Percentiles rank a stretch among this genome's conserved stretches.
Evolutionary conservation across 1,140 invertebrate genomes (phyloP).

Genomic region (Trichogramma pretiosum): DNA sequence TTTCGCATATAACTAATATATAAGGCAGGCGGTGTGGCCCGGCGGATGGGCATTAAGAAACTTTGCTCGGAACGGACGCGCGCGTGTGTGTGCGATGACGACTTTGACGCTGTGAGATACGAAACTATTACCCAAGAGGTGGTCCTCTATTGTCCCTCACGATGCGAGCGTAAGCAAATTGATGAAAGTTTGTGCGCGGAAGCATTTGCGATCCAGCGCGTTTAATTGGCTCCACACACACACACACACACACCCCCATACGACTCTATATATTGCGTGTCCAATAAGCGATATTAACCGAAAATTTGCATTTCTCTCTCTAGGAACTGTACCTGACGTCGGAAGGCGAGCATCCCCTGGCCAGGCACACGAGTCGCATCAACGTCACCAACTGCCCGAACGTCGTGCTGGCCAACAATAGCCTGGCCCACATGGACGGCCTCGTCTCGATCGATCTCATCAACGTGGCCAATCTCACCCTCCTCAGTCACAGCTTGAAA

Average conservation of each 20-base stretch:
- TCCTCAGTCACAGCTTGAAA: slow-evolving; percentile 38
- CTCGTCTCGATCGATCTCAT: slow-evolving; percentile 43
- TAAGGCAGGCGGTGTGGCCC: too few species aligned
- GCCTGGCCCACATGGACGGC: slow-evolving; percentile 39
- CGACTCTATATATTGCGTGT: too few species aligned
- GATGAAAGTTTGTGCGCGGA: too few species aligned
- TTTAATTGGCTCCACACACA: too few species aligned
- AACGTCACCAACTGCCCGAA: slow-evolving; percentile 46
- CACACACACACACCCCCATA: too few species aligned
- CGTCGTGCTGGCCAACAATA: slow-evolving; percentile 45
- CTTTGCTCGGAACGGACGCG: slow-evolving; percentile 8
- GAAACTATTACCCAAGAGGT: too few species aligned
- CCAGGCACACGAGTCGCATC: slow-evolving; percentile 46
- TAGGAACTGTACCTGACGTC: slow-evolving; percentile 51
- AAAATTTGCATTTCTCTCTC: neutral
- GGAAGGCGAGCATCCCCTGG: slow-evolving; percentile 48
- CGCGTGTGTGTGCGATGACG: slow-evolving; percentile 6
- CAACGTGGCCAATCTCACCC: slow-evolving; percentile 43
- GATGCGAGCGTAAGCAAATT: too few species aligned
- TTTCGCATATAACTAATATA: too few species aligned
- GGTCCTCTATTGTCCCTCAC: too few species aligned
- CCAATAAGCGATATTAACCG: too few species aligned
- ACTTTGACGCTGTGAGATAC: neutral
- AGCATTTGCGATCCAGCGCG: too few species aligned
- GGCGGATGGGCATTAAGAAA: too few species aligned